These are phyloP conservation scores for Cantharis rustica DNA, from an alignment of 2,888 invertebrate genomes.

Conservation along the genomic window DNA sequence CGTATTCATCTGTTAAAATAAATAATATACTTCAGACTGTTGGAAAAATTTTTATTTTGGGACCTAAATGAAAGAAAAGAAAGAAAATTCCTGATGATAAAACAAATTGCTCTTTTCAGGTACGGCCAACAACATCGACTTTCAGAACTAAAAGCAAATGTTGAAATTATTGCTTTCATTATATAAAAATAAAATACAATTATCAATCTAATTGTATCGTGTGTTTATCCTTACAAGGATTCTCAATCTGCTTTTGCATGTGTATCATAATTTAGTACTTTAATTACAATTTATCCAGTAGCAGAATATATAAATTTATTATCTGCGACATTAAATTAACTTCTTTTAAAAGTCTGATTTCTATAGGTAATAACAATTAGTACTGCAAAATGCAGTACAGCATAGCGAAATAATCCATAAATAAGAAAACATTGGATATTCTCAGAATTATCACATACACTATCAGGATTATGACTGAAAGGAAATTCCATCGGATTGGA, in stretches of 20 bases:
- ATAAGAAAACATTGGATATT: neutral
- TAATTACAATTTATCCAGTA: neutral
- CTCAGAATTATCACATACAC: neutral
- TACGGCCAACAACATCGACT: neutral
- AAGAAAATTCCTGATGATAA: neutral
- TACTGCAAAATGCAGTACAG: neutral
- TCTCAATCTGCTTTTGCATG: constrained; percentile 24
- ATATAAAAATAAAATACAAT: neutral
- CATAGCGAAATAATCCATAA: neutral
- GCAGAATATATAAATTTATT: neutral
- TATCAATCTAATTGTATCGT: constrained; percentile 17
- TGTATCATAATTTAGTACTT: constrained; percentile 20
- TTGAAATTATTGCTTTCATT: neutral
- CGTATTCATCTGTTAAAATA: too few relatives aligned
- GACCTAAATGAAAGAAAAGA: too few relatives aligned
- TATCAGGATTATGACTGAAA: constrained; percentile 10
- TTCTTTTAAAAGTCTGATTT: neutral
- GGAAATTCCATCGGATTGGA: constrained; percentile 11
- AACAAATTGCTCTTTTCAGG: neutral
- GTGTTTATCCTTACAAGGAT: constrained; percentile 21
- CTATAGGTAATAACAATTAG: neutral
- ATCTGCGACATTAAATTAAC: neutral
- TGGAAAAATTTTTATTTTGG: too few relatives aligned
- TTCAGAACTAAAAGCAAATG: neutral
- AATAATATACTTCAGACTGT: too few relatives aligned